phyloP scores from a whole-genome alignment of 64 coral and sea anemone species.

The Montipora cactus region DNA sequence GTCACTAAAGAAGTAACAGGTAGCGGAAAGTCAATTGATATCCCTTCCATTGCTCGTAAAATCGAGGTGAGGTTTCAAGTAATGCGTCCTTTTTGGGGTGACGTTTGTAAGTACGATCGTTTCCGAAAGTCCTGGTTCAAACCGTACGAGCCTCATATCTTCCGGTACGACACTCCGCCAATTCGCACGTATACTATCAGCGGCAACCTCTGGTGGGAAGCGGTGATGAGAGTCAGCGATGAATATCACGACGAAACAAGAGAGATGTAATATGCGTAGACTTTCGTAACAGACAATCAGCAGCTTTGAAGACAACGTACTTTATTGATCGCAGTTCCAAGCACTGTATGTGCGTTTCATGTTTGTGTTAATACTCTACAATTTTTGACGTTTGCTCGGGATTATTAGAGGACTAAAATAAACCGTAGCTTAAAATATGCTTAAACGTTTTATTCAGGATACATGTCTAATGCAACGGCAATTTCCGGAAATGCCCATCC shows the following conservation, averaged over 20 bases:
- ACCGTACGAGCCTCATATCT: conserved; percentile 39
- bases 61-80: conserved; percentile 54
- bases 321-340: not conserved
- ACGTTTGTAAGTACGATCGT: conserved; percentile 48
- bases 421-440: not conserved
- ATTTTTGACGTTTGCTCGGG: not conserved
- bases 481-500: too few relatives aligned
- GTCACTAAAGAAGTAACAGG: not conserved
- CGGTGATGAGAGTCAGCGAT: conserved; percentile 48
- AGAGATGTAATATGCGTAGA: conserved; percentile 9
- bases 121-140: conserved; percentile 16
- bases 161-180: conserved; percentile 37
- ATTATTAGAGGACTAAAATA: not conserved
- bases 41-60: conserved; percentile 25
- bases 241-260: conserved; percentile 44
- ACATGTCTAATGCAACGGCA: too few relatives aligned
- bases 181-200: conserved; percentile 45
- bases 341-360: not conserved
- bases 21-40: conserved; percentile 20
- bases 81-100: not conserved
- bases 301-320: not conserved
- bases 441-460: too few relatives aligned
- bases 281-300: not conserved
- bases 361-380: not conserved
- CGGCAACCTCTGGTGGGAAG: conserved; percentile 2